phyloP scores from a whole-genome alignment of 2,888 invertebrate species.

The Volucella inanis region DNA sequence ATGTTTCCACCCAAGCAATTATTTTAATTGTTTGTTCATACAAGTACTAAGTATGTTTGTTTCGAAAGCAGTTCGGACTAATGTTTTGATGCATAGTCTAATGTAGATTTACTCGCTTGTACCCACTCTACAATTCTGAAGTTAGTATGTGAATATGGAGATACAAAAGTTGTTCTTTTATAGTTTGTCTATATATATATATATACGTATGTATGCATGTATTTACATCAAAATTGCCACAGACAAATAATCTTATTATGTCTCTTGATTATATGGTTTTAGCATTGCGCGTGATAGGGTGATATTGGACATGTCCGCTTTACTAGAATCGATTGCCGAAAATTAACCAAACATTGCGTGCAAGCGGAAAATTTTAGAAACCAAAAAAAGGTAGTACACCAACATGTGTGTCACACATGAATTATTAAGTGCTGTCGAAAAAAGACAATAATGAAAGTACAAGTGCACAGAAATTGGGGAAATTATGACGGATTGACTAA shows the following conservation, averaged over 20 bases:
- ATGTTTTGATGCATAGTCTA: too few relatives aligned
- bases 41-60: too few relatives aligned
- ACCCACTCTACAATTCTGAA: too few relatives aligned
- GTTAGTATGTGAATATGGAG: too few relatives aligned
- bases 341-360: conserved; percentile 74
- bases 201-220: too few relatives aligned
- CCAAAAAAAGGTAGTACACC: conserved; percentile 49
- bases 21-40: too few relatives aligned
- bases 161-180: too few relatives aligned
- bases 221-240: conserved; percentile 10
- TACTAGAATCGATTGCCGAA: conserved; percentile 74
- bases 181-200: too few relatives aligned
- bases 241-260: conserved; percentile 50
- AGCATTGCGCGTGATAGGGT: conserved; percentile 39
- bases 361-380: conserved; percentile 61
- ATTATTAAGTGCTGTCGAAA: conserved; percentile 73
- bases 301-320: conserved; percentile 50
- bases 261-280: not conserved
- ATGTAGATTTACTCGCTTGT: too few relatives aligned
- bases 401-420: conserved; percentile 77
- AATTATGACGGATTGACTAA: conserved; percentile 62
- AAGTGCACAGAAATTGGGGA: conserved; percentile 55
- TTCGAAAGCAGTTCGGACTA: too few relatives aligned
- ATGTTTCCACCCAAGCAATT: too few relatives aligned
- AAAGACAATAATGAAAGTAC: conserved; percentile 57